A percentile compares a stretch with the other conserved stretches of the same genome.
Conservation (phyloP, 2,888 invertebrate genomes). For the Heliconius aoede region DNA sequence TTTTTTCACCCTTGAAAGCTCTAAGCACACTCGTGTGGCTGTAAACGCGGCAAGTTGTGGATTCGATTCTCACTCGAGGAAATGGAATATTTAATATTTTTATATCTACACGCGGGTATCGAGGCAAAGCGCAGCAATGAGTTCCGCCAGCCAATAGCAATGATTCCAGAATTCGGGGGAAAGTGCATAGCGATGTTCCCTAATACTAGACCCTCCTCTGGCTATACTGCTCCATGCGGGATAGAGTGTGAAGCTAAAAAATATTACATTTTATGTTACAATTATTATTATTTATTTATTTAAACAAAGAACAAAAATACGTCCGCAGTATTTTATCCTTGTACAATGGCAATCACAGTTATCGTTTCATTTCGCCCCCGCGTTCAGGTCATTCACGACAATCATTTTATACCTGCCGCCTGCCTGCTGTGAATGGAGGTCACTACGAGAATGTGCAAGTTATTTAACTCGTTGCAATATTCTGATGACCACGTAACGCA, state of each 20-base stretch:
- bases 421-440: constrained; percentile 56
- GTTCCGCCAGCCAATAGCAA: not conserved
- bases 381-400: constrained; percentile 63
- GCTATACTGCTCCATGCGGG: not conserved
- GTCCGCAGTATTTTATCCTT: constrained; percentile 4
- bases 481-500: constrained; percentile 12
- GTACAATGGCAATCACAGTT: constrained; percentile 62
- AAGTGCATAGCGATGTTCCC: not conserved
- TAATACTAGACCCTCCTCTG: not conserved
- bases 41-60: no score
- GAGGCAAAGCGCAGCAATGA: no score
- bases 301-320: constrained; percentile 3
- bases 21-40: not conserved
- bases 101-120: no score
- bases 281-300: not conserved
- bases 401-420: constrained; percentile 53
- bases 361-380: constrained; percentile 76
- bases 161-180: not conserved
- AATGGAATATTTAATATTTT: no score
- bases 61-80: no score
- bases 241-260: not conserved
- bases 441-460: constrained; percentile 45
- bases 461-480: constrained; percentile 28
- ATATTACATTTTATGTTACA: not conserved
- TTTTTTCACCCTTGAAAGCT: no score